Evolutionary conservation across 2,888 invertebrate species (phyloP).

Genomic region (Abrostola tripartita): DNA sequence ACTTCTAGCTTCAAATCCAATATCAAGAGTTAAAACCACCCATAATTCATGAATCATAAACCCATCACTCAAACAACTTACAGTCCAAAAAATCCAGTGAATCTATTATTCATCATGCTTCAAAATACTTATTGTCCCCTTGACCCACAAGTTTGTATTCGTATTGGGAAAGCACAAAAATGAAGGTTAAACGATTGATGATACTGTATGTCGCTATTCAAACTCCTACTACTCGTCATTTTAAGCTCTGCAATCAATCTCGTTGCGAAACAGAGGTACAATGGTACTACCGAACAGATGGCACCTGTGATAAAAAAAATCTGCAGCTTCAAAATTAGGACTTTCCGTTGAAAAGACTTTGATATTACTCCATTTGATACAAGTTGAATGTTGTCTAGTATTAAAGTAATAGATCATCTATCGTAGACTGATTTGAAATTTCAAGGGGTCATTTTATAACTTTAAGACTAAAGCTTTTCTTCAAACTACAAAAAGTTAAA

Average conservation of each 20-base stretch:
- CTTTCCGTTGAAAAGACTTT: too few species aligned
- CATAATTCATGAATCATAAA: slow-evolving; percentile 11
- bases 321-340: too few species aligned
- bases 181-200: slow-evolving; percentile 52
- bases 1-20: slow-evolving; percentile 1
- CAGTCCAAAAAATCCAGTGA: slow-evolving; percentile 25
- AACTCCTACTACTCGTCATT: slow-evolving; percentile 53
- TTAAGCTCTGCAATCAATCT: slow-evolving; percentile 44
- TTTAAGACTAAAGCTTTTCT: too few species aligned
- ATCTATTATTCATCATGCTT: slow-evolving; percentile 23
- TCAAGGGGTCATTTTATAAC: too few species aligned
- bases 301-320: slow-evolving; percentile 10
- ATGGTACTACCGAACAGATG: slow-evolving; percentile 38
- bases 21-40: slow-evolving; percentile 1
- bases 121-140: slow-evolving; percentile 39
- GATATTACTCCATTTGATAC: too few species aligned
- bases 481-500: too few species aligned
- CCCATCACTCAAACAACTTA: slow-evolving; percentile 24
- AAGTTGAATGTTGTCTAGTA: too few species aligned
- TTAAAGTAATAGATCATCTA: too few species aligned
- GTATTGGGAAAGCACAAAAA: slow-evolving; percentile 49
- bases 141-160: slow-evolving; percentile 38
- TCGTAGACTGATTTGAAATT: too few species aligned
- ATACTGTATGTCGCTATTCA: slow-evolving; percentile 44
- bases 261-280: slow-evolving; percentile 40